A percentile compares a stretch with the other conserved stretches of the same genome.
Conservation (phyloP, 2,113 vertebrate species). For the Mormyrus iriodes region DNA sequence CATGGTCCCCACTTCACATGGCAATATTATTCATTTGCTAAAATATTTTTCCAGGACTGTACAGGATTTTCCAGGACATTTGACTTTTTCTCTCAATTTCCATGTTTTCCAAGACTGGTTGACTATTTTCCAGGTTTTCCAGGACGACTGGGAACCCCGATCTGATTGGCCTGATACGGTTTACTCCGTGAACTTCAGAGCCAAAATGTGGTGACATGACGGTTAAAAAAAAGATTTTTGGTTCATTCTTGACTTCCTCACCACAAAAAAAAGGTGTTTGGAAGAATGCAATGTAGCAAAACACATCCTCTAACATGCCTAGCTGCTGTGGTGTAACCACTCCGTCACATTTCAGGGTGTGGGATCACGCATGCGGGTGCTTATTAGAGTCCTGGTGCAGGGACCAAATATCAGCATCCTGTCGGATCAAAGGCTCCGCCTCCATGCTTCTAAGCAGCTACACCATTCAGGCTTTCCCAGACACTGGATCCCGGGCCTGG, state of each 20-base stretch:
- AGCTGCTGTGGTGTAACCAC: background rate
- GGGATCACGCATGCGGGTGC: background rate
- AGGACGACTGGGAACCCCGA: too few relatives aligned
- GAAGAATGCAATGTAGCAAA: background rate
- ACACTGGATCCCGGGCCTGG: background rate
- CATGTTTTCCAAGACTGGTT: too few relatives aligned
- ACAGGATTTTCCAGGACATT: too few relatives aligned
- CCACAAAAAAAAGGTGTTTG: background rate
- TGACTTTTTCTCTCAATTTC: too few relatives aligned
- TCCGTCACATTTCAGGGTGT: background rate
- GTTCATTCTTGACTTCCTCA: background rate
- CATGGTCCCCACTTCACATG: too few relatives aligned
- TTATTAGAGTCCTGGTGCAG: background rate
- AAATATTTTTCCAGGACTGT: too few relatives aligned
- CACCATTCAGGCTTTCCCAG: background rate
- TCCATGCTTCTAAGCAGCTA: background rate
- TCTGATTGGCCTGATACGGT: background rate
- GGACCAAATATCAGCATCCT: background rate
- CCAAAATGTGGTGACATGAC: background rate
- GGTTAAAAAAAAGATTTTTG: background rate
- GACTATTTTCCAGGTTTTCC: too few relatives aligned
- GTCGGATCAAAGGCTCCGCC: background rate
- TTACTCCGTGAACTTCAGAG: background rate
- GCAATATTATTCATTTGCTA: too few relatives aligned
- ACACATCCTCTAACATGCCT: background rate